Evolutionary conservation across 2,113 vertebrate species (phyloP), one percentile per base, ranked within the genome.

Genomic region (Rhea pennata): DNA sequence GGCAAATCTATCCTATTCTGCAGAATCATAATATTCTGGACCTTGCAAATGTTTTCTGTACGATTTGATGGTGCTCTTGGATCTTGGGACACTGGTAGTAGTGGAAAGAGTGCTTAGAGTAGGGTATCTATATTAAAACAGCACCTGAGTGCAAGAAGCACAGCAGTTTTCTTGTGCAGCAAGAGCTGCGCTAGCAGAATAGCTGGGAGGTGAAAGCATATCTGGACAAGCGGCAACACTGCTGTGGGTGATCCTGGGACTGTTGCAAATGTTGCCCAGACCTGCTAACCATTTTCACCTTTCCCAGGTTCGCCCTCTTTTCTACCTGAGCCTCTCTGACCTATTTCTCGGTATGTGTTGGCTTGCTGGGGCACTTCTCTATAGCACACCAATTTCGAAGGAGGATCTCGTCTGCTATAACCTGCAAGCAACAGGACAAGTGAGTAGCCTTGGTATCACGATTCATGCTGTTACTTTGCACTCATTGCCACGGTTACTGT

Each of bases 301-400:
- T 72, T 88, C 59, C 31, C 94, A 99, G 99, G 94, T 98, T 79
- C 98, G 98, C 44, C 98, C 99, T 0, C 98, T 99, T 61, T 96
- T 99, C 94, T 98, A 98, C 93, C 98, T 99, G 97, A 98, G 98
- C 73, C 91, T 98, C 80, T 98, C 98, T 0, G 98, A 99, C 97
- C 96, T 99, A 24, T 95, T 99, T 31, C 95, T 99, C 84, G 98
- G 98, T 8, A 33, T 98, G 94, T 98, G 98, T 95, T 99, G 99
- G 98, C 97, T 99, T n/a, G 67, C 96, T 9, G 98, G 98, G 16
- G 97, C 97, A 0, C 87, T 98, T 21, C 96, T 99, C 20, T 98
- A 98, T 80, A 97, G 98, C 42, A 95, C 93, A 6, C 94, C 95
- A 29, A 40, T n/a, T 54, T 74, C 76, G 64, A 92, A 91, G 58